Evolutionary conservation across 2,113 vertebrate species (phyloP), one percentile per base, ranked within the genome.

Genomic region (Carettochelys insculpta): DNA sequence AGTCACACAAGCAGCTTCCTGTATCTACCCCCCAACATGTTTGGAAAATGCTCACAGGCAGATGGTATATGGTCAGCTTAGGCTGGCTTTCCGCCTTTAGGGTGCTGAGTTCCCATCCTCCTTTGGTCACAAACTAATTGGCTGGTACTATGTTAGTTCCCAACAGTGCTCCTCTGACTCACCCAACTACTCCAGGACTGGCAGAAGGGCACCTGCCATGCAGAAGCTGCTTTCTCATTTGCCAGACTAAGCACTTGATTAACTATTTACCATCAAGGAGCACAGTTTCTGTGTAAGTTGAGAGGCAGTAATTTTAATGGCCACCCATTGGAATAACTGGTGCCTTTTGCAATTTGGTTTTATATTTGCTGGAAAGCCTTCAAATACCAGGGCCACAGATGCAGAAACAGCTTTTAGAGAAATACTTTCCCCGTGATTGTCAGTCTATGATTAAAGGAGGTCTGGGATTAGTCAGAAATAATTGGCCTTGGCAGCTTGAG

Each of bases 11-110:
- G 41, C 71, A 45, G 12, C 27, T 45, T 22, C 41, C 83, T 47
- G 24, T 81, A 90, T 83, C 53, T 47, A 53, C 50, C 80, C 48
- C n/a, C 65, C 76, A 27, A 34, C 51, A n/a, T 1, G 1, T 76
- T 90, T 86, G 89, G 83, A 87, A 87, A 47, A 80, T 31, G 71
- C 85, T 94, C 82, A 87, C 81, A 90, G 85, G 54, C 87, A 51
- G 24, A 51, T 71, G 43, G 89, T 56, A 48, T 20, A 50, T 29
- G 17, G 58, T 17, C n/a, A n/a, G n/a, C n/a, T n/a, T n/a, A 24
- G 3, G 19, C 41, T 71, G 1, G 1, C 52, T 29, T 52, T 43
- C 85, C n/a, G 45, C 41, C 56, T 83, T 41, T 51, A 65, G 90
- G 91, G 86, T 91, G 73, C 45, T 88, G 48, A 86, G 88, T 52